Evolutionary conservation across 2,888 invertebrate species (phyloP).

Genomic region (Synergus laeviventris): DNA sequence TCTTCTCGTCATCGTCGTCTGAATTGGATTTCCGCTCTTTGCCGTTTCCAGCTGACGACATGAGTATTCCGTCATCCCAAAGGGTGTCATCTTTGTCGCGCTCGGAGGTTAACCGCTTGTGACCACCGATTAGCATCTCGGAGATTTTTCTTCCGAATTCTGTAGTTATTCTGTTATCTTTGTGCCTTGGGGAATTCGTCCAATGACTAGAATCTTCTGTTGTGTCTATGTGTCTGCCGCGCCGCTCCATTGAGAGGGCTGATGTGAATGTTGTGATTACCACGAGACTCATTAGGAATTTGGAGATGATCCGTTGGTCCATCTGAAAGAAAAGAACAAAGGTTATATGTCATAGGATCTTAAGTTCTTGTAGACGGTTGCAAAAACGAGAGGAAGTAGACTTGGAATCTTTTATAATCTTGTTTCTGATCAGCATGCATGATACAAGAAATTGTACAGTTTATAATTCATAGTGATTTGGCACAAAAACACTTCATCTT

Average conservation of each 20-base stretch:
- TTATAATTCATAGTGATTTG: conserved; percentile 26
- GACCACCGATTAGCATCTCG: conserved; percentile 41
- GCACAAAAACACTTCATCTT: conserved; percentile 19
- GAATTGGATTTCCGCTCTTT: conserved; percentile 77
- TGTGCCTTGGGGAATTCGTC: conserved; percentile 40
- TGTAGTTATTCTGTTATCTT: conserved; percentile 57
- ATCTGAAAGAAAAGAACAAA: conserved; percentile 60
- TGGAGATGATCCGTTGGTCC: conserved; percentile 50
- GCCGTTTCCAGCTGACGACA: conserved; percentile 84
- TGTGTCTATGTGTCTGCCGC: conserved; percentile 45
- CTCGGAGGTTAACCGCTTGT: background rate
- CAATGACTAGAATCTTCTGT: conserved; percentile 58
- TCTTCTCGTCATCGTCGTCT: conserved; percentile 84
- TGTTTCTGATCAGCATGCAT: conserved; percentile 5
- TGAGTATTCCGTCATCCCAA: conserved; percentile 80
- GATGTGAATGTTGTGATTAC: conserved; percentile 49
- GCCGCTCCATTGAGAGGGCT: conserved; percentile 47
- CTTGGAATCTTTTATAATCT: conserved; percentile 6
- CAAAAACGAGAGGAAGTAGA: background rate
- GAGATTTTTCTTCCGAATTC: conserved; percentile 59
- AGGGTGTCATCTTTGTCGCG: conserved; percentile 59
- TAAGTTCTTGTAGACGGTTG: background rate
- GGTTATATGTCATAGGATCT: background rate
- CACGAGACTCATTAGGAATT: conserved; percentile 55
- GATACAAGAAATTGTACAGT: conserved; percentile 13